Conservation (phyloP, 2,888 invertebrate genomes). For the Tuberolachnus salignus region DNA sequence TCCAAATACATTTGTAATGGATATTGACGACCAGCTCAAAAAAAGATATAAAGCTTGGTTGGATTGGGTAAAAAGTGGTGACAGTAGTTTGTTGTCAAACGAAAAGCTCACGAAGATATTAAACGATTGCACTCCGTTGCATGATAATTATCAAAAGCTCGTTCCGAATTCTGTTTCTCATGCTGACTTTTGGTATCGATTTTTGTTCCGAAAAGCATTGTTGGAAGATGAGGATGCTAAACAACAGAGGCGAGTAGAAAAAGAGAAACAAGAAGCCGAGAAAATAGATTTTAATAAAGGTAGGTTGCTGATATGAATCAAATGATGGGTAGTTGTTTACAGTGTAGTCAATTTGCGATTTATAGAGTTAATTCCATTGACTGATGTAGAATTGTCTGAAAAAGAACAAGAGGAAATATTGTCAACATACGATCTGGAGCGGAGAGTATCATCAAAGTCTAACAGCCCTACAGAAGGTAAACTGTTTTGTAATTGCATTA, state of each 20-base stretch:
- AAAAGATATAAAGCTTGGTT: constrained; percentile 70
- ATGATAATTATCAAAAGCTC: constrained; percentile 70
- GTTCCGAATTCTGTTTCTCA: constrained; percentile 76
- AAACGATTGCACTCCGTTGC: constrained; percentile 68
- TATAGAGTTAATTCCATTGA: constrained; percentile 66
- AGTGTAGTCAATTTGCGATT: constrained; percentile 57
- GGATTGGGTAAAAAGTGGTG: constrained; percentile 65
- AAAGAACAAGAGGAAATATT: constrained; percentile 73
- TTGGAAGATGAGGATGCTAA: constrained; percentile 76
- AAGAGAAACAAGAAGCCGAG: constrained; percentile 64
- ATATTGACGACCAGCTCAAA: constrained; percentile 67
- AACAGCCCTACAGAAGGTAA: constrained; percentile 43
- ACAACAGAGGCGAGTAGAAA: constrained; percentile 66
- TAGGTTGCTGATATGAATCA: constrained; percentile 58
- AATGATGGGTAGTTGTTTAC: not conserved
- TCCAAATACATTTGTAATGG: constrained; percentile 75
- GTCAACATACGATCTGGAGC: constrained; percentile 74
- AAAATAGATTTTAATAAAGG: constrained; percentile 65
- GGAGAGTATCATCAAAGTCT: constrained; percentile 60
- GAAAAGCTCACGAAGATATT: constrained; percentile 70
- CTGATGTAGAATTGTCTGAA: constrained; percentile 72
- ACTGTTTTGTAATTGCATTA: not conserved
- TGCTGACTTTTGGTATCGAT: constrained; percentile 81
- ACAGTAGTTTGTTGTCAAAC: constrained; percentile 64
- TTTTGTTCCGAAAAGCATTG: constrained; percentile 81